Evolutionary conservation across 1,140 invertebrate species (phyloP).

Genomic region (Apis florea): DNA sequence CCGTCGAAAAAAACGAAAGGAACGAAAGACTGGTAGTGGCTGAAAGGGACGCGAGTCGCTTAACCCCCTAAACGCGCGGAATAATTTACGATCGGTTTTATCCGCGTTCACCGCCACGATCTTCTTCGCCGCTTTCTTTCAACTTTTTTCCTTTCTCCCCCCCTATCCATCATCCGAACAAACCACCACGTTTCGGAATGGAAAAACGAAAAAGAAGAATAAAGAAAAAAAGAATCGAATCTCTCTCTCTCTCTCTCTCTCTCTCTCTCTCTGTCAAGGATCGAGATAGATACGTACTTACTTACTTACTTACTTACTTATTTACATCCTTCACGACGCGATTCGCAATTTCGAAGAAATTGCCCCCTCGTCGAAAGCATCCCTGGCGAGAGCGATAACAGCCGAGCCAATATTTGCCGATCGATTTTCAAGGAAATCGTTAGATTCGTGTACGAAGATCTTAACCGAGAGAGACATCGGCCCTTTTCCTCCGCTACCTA

Average conservation of each 20-base stretch:
- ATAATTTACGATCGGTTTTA: conserved; percentile 69
- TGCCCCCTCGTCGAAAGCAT: neutral
- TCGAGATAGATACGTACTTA: too few species aligned
- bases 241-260: too few species aligned
- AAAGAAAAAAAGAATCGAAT: too few species aligned
- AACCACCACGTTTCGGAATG: conserved; percentile 6
- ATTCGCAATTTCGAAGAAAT: neutral
- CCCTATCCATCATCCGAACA: conserved; percentile 18
- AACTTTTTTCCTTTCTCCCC: neutral
- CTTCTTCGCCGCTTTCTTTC: conserved; percentile 52
- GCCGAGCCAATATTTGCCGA: conserved; percentile 28
- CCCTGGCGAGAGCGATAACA: neutral
- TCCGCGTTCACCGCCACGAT: conserved; percentile 47
- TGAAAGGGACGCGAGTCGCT: conserved; percentile 65
- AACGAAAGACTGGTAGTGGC: conserved; percentile 34
- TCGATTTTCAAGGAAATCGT: conserved; percentile 41
- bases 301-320: too few species aligned
- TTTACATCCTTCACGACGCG: neutral
- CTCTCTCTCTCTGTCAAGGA: too few species aligned
- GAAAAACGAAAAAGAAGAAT: too few species aligned
- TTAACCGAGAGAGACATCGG: conserved; percentile 11
- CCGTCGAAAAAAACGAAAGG: neutral
- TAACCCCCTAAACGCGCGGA: conserved; percentile 67
- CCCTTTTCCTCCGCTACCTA: too few species aligned
- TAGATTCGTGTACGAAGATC: conserved; percentile 32